phyloP scores from a whole-genome alignment of 2,888 invertebrate genomes.

The Trichogramma evanescens region DNA sequence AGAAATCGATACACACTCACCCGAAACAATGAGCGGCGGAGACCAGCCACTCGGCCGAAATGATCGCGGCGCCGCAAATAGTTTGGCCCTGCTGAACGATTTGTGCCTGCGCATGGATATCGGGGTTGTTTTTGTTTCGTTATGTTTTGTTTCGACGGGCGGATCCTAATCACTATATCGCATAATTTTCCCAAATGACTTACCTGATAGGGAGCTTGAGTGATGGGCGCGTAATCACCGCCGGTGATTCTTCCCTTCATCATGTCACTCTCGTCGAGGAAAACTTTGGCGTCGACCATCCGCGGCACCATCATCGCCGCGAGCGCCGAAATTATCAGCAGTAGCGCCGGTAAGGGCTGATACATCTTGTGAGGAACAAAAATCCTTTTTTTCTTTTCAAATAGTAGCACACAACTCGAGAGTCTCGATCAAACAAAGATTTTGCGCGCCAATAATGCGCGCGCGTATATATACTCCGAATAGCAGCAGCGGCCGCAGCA shows the following conservation, averaged over 20 bases:
- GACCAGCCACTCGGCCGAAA: slow-evolving; percentile 18
- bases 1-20: slow-evolving; percentile 5
- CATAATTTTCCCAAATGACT: neutral
- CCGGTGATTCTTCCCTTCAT: slow-evolving; percentile 18
- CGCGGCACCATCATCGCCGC: too few species aligned
- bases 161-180: too few species aligned
- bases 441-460: too few species aligned
- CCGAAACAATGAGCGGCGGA: slow-evolving; percentile 20
- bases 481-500: too few species aligned
- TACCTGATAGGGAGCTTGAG: slow-evolving; percentile 18
- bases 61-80: slow-evolving; percentile 19
- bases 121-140: too few species aligned
- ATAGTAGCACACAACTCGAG: too few species aligned
- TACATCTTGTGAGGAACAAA: too few species aligned
- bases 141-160: neutral
- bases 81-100: slow-evolving; percentile 12
- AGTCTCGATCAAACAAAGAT: too few species aligned
- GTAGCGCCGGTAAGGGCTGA: too few species aligned
- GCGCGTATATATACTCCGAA: too few species aligned
- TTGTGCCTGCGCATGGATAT: slow-evolving; percentile 9
- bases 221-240: slow-evolving; percentile 10
- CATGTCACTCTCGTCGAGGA: neutral
- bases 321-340: too few species aligned
- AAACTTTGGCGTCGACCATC: neutral
- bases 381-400: too few species aligned